These are phyloP conservation scores for Zonotrichia leucophrys DNA, from an alignment of 2,113 vertebrate genomes.

Conservation along the genomic window DNA sequence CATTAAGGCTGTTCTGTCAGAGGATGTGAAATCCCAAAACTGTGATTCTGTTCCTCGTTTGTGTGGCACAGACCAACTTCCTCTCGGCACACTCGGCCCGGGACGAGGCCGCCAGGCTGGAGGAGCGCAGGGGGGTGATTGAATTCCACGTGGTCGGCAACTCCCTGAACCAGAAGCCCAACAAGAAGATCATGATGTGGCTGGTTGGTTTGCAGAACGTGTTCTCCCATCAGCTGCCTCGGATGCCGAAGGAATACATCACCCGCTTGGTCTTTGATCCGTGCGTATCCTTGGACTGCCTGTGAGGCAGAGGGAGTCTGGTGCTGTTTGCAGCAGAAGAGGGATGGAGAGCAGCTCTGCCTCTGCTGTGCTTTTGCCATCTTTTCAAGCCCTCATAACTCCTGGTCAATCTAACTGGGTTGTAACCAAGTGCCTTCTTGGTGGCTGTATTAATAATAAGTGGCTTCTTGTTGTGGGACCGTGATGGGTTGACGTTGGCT, in stretches of 20 bases:
- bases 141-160: slow-evolving; percentile 98
- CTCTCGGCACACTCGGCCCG: slow-evolving; percentile 93
- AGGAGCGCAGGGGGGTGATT: slow-evolving; percentile 94
- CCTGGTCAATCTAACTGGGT: background rate
- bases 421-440: background rate
- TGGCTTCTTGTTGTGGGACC: background rate
- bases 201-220: slow-evolving; percentile 97
- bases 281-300: slow-evolving; percentile 72
- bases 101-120: slow-evolving; percentile 91
- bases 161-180: slow-evolving; percentile 95
- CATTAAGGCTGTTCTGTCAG: background rate
- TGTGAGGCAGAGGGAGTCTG: background rate
- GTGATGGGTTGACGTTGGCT: background rate
- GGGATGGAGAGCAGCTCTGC: background rate
- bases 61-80: slow-evolving; percentile 84
- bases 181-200: slow-evolving; percentile 98
- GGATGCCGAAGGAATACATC: slow-evolving; percentile 99
- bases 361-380: background rate
- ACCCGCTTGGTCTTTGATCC: slow-evolving; percentile 96
- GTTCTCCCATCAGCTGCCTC: slow-evolving; percentile 96
- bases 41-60: background rate
- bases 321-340: background rate
- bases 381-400: background rate
- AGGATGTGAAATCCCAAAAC: background rate
- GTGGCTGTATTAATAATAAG: background rate